Base-by-base conservation (phyloP, 2,113 vertebrate genomes). In the Chloropsis hardwickii region DNA sequence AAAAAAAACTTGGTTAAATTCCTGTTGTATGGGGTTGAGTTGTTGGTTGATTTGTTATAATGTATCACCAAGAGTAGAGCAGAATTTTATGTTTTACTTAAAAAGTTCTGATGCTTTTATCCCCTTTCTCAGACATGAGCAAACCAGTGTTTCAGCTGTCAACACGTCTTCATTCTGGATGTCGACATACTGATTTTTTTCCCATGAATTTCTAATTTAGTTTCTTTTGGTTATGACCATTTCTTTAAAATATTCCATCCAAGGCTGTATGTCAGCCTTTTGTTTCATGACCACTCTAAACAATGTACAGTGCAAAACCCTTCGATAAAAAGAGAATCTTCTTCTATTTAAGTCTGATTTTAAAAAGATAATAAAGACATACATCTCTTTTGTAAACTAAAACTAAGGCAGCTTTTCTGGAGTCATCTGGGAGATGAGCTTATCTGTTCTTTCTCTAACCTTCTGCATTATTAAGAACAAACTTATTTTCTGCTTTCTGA, bases 401-500 rank as follows among this genome's bases (percentile, higher is more conserved):
- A 48, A 74, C 48, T 29, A 19, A 83, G 62, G 31, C 77, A 71
- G 74, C 33, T 79, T 72, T 74, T 60, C 42, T 76, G 35, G 45
- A 84, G 39, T 65, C 71, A 69, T 47, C 69, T 71, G 53, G 45
- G 83, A 89, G 31, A 72, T 1, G 5, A 71, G 60, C 44, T 18
- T 77, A 37, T 29, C 48, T 84, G 4, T 72, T 91, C 76, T 69
- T 23, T 70, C 42, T 80, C 61, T 39, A 14, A 66, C 76, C 56
- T 95, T 72, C 66, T 88, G 58, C 76, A 71, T 95, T 85, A 84
- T 79, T 93, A 86, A 91, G 81, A 83, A 21, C 74, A 70, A 88
- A 88, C 48, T 86, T 67, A 5, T 29, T 88, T 90, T 82, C 54
- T 3, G 0, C 62, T 92, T 39, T 18, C 66, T 82, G 78, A 76